Evolutionary conservation across 2,113 vertebrate species (phyloP).

Genomic region (Malurus elegans): DNA sequence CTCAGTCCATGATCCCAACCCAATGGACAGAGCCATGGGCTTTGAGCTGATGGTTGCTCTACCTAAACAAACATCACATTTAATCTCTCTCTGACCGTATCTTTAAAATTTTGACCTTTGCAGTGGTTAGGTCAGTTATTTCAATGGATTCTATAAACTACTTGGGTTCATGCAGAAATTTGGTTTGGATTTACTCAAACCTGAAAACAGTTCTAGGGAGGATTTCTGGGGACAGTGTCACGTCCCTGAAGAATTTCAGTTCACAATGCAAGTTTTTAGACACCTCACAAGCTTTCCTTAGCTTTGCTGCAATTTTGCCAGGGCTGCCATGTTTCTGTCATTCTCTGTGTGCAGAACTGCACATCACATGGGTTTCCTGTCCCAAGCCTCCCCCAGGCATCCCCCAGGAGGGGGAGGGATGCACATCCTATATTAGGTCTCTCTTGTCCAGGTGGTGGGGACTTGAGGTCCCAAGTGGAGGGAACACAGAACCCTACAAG

Average conservation of each 20-base stretch:
- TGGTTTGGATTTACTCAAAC: not conserved
- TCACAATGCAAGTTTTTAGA: not conserved
- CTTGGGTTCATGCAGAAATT: not conserved
- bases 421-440: not conserved
- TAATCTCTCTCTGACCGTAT: not conserved
- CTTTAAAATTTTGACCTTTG: not conserved
- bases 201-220: not conserved
- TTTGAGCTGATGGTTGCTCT: not conserved
- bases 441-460: not conserved
- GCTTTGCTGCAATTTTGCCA: not conserved
- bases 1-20: not conserved
- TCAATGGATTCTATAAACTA: not conserved
- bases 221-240: not conserved
- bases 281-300: not conserved
- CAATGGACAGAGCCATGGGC: fast-evolving
- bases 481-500: not conserved
- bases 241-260: not conserved
- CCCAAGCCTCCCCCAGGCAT: not conserved
- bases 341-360: not conserved
- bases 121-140: not conserved
- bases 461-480: not conserved
- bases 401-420: too few relatives aligned
- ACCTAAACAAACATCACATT: too few relatives aligned
- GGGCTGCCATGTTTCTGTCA: not conserved
- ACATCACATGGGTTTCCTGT: not conserved